A percentile compares a stretch with the other conserved stretches of the same genome.
These are phyloP conservation scores for Thyatira batis DNA, from an alignment of 2,888 invertebrate species.

Conservation along the genomic window DNA sequence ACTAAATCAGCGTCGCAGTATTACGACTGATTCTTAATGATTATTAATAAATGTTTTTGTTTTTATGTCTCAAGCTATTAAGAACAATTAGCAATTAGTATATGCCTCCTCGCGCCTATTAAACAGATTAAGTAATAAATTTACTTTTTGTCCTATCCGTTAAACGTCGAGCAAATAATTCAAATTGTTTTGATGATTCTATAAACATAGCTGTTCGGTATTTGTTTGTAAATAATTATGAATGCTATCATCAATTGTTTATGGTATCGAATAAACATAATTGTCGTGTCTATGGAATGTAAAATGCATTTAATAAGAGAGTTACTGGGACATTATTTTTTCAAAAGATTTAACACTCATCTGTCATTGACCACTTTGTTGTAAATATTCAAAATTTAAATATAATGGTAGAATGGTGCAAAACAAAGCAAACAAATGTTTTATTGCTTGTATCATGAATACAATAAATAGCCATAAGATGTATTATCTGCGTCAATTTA, in stretches of 20 bases:
- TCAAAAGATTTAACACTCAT: too few relatives aligned
- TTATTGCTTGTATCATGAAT: too few relatives aligned
- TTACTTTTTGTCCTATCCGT: background rate
- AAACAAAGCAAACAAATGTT: too few relatives aligned
- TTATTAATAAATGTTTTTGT: background rate
- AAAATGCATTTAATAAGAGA: background rate
- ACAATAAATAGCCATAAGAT: too few relatives aligned
- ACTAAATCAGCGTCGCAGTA: background rate
- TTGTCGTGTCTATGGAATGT: background rate
- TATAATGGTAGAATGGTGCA: too few relatives aligned
- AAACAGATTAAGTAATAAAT: background rate
- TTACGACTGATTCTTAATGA: background rate
- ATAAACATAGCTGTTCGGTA: background rate
- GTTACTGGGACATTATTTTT: background rate
- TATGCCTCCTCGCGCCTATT: background rate
- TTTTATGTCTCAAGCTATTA: background rate
- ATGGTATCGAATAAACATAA: background rate
- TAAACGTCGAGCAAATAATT: background rate
- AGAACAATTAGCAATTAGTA: background rate
- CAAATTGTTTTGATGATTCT: background rate
- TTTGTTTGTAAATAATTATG: background rate
- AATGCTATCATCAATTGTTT: background rate
- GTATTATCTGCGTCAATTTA: too few relatives aligned
- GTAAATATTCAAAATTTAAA: too few relatives aligned
- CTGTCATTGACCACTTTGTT: too few relatives aligned